Evolutionary conservation across 2,888 invertebrate species (phyloP).

Genomic region (Erebia aethiops): DNA sequence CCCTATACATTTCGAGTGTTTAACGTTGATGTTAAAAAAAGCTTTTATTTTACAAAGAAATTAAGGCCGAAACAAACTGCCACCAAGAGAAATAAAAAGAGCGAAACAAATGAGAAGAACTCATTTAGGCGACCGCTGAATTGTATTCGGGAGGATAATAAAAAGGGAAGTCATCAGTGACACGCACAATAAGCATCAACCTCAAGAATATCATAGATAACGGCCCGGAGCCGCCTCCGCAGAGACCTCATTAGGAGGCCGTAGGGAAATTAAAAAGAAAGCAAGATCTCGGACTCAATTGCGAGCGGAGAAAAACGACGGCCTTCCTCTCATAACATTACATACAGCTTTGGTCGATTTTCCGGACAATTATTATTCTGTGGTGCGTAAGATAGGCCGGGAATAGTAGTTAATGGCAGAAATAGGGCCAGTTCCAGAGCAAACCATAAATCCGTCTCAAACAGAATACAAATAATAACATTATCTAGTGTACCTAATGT

Average conservation of each 20-base stretch:
- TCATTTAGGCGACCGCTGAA: conserved; percentile 80
- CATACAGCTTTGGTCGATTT: conserved; percentile 81
- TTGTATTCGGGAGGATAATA: conserved; percentile 83
- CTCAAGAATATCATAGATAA: conserved; percentile 84
- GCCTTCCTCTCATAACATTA: conserved; percentile 82
- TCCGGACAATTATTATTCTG: conserved; percentile 84
- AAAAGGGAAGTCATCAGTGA: conserved; percentile 83
- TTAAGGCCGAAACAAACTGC: conserved; percentile 61
- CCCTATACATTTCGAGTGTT: conserved; percentile 13
- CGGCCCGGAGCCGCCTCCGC: conserved; percentile 70
- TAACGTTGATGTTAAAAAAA: conserved; percentile 21
- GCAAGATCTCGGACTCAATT: conserved; percentile 82
- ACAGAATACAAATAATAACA: conserved; percentile 21
- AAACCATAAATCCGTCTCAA: conserved; percentile 40
- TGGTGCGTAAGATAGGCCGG: conserved; percentile 78
- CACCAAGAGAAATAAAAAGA: conserved; percentile 81
- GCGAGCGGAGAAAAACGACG: conserved; percentile 75
- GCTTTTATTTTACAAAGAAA: conserved; percentile 33
- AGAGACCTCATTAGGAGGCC: conserved; percentile 82
- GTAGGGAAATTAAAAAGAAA: conserved; percentile 84
- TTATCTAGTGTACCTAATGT: too few relatives aligned
- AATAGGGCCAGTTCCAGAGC: conserved; percentile 41
- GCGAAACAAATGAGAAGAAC: conserved; percentile 80
- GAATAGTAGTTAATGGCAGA: conserved; percentile 75
- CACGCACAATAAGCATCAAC: conserved; percentile 84